Percentiles rank a stretch among this genome's conserved stretches.
These are phyloP conservation scores for Lampropteryx suffumata DNA, from an alignment of 2,888 invertebrate genomes.

Conservation along the genomic window DNA sequence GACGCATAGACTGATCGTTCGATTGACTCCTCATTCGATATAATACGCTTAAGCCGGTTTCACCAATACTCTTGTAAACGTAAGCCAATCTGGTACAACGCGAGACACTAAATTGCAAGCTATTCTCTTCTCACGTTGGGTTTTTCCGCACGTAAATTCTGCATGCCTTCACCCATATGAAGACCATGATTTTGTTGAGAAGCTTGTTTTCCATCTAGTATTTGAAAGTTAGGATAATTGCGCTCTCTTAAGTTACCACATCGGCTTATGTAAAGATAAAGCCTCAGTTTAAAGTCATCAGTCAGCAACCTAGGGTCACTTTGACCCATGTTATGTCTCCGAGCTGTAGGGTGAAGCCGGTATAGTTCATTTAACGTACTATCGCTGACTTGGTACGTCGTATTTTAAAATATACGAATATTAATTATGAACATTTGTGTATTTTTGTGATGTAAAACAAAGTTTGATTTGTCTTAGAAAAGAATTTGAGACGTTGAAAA, in stretches of 20 bases:
- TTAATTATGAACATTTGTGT: constrained; percentile 75
- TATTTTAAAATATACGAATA: constrained; percentile 71
- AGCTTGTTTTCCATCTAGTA: too few relatives aligned
- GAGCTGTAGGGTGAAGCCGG: constrained; percentile 5
- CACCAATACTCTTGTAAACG: constrained; percentile 2
- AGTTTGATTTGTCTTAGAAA: constrained; percentile 81
- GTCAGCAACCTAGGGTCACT: background rate
- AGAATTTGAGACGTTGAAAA: constrained; percentile 77
- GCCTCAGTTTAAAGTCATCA: too few relatives aligned
- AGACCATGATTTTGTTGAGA: too few relatives aligned
- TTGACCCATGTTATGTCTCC: background rate
- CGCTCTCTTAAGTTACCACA: too few relatives aligned
- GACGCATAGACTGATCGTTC: constrained; percentile 24
- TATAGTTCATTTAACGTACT: constrained; percentile 16
- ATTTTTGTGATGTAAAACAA: constrained; percentile 80
- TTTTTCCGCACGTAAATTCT: too few relatives aligned
- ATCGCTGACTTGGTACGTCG: constrained; percentile 58
- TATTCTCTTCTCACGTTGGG: too few relatives aligned
- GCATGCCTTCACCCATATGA: too few relatives aligned
- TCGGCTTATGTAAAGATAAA: too few relatives aligned
- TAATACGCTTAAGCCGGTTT: constrained; percentile 22
- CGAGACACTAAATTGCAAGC: too few relatives aligned
- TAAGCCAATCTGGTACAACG: background rate
- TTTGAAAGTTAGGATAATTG: too few relatives aligned
- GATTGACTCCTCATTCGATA: constrained; percentile 23